Conservation (phyloP, 2,113 vertebrate species). For the Montifringilla adamsi region DNA sequence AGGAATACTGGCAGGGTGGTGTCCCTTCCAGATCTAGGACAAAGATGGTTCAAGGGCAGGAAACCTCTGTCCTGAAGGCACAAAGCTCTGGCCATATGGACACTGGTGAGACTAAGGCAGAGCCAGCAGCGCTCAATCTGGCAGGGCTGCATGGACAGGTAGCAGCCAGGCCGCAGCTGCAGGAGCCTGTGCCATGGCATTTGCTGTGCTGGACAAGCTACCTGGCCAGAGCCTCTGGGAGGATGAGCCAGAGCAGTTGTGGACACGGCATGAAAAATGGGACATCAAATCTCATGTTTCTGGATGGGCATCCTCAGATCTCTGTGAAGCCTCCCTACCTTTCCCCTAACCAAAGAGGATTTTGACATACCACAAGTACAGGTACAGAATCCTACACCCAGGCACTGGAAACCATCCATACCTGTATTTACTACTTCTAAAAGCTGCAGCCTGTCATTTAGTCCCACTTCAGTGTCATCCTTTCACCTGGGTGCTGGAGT, state of each 20-base stretch:
- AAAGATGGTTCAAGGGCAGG: background rate
- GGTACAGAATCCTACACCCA: background rate
- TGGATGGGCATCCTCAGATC: background rate
- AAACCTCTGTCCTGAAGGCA: background rate
- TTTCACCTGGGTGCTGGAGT: background rate
- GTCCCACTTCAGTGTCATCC: slow-evolving; percentile 1
- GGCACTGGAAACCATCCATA: background rate
- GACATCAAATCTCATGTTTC: background rate
- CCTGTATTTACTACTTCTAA: background rate
- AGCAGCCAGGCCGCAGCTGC: background rate
- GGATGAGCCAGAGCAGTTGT: background rate
- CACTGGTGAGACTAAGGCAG: background rate
- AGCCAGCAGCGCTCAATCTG: background rate
- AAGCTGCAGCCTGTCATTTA: background rate
- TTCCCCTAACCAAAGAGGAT: background rate
- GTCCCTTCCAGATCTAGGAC: background rate
- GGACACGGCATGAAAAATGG: background rate
- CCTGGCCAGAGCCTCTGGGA: background rate
- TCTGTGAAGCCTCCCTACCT: background rate
- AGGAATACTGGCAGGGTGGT: background rate
- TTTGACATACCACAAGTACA: background rate
- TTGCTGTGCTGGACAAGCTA: background rate
- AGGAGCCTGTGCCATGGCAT: background rate
- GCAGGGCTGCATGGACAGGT: rapidly evolving
- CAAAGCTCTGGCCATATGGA: background rate